Evolutionary conservation across 2,888 invertebrate species (phyloP).

Genomic region (Orthosia gracilis): DNA sequence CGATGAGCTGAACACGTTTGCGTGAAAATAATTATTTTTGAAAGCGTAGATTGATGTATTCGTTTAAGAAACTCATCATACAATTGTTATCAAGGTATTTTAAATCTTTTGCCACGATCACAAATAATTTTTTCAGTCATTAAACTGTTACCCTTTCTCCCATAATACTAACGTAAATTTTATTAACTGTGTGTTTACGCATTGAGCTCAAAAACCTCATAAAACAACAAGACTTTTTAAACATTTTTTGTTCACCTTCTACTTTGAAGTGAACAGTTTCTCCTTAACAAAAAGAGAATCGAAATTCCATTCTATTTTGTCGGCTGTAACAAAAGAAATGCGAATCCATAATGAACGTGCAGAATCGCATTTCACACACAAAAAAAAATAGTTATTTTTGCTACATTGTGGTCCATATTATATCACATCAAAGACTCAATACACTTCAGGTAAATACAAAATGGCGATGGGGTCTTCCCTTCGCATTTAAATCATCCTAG

Average conservation of each 20-base stretch:
- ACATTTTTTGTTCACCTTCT: conserved; percentile 44
- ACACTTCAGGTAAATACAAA: conserved; percentile 84
- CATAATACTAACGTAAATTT: conserved; percentile 26
- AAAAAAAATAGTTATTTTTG: conserved; percentile 76
- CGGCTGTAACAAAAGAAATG: conserved; percentile 81
- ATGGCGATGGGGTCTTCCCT: conserved; percentile 81
- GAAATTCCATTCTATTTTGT: conserved; percentile 76
- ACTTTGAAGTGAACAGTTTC: conserved; percentile 61
- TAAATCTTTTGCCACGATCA: conserved; percentile 12
- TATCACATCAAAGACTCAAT: conserved; percentile 81
- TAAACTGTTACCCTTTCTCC: conserved; percentile 19
- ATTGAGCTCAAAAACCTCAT: conserved; percentile 42
- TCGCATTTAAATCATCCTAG: conserved; percentile 83
- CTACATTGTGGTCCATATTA: conserved; percentile 87
- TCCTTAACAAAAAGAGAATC: conserved; percentile 61
- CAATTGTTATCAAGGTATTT: conserved; percentile 13
- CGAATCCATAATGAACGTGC: conserved; percentile 79
- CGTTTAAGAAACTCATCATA: conserved; percentile 5
- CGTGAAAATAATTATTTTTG: conserved; percentile 34
- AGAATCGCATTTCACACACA: conserved; percentile 85
- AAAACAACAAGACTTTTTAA: conserved; percentile 50
- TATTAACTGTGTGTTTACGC: conserved; percentile 42
- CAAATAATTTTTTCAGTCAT: conserved; percentile 24
- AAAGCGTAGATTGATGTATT: neutral
- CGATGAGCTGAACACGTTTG: conserved; percentile 16